Conservation (phyloP, 2,888 invertebrate genomes). For the Zaprionus obscuricornis region DNA sequence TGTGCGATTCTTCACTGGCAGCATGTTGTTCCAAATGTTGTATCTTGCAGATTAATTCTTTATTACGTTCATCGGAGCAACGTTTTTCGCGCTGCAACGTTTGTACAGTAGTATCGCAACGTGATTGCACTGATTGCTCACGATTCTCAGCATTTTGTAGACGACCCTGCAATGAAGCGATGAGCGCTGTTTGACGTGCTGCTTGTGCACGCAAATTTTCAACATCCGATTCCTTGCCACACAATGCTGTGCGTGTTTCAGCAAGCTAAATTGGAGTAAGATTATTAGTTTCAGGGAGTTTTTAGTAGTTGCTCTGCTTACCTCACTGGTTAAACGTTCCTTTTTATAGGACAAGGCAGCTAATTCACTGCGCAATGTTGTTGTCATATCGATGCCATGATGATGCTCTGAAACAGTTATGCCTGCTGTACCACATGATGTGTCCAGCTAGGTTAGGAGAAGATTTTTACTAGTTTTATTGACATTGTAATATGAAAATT, state of each 20-base stretch:
- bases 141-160: constrained; percentile 91
- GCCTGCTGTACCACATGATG: constrained; percentile 61
- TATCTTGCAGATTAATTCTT: constrained; percentile 90
- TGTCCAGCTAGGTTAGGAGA: constrained; percentile 62
- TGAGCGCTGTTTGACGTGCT: constrained; percentile 91
- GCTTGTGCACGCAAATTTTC: constrained; percentile 93
- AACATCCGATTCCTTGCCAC: constrained; percentile 89
- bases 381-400: constrained; percentile 87
- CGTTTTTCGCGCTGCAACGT: constrained; percentile 90
- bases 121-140: constrained; percentile 88
- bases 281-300: neutral
- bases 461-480: neutral
- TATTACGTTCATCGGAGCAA: constrained; percentile 89
- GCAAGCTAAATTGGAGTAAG: constrained; percentile 85
- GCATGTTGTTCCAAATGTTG: constrained; percentile 89
- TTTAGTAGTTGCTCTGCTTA: constrained; percentile 80
- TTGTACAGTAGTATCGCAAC: constrained; percentile 88
- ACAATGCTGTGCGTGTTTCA: constrained; percentile 88
- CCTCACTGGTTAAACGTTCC: constrained; percentile 90
- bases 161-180: constrained; percentile 91
- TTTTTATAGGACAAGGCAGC: constrained; percentile 93
- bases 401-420: constrained; percentile 73
- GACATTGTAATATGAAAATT: too few relatives aligned
- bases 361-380: constrained; percentile 91
- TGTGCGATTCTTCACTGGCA: constrained; percentile 89